A percentile compares a stretch with the other conserved stretches of the same genome.
Conservation (phyloP, 2,113 vertebrate genomes). For the Chionodraco myersi region DNA sequence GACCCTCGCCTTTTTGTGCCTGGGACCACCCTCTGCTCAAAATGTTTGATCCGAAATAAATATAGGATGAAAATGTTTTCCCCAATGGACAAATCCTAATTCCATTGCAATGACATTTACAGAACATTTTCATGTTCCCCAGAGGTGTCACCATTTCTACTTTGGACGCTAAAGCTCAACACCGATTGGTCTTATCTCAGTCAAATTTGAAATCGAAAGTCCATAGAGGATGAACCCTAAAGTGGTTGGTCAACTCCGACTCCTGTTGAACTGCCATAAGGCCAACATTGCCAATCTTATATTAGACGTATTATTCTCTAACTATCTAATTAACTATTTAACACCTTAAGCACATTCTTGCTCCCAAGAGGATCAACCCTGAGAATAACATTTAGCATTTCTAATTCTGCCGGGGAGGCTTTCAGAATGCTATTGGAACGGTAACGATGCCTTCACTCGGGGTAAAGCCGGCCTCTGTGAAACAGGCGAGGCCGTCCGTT, state of each 20-base stretch:
- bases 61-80: not conserved
- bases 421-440: not conserved
- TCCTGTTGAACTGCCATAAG: too few relatives aligned
- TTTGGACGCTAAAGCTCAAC: not conserved
- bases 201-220: not conserved
- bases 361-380: not conserved
- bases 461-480: slow-evolving; percentile 24
- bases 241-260: too few relatives aligned
- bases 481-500: slow-evolving; percentile 41
- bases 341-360: not conserved
- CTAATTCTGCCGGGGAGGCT: not conserved
- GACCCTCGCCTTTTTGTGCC: not conserved
- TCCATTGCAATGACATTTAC: not conserved
- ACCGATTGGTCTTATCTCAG: not conserved
- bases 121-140: not conserved
- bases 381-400: not conserved
- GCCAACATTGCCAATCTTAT: not conserved
- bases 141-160: not conserved
- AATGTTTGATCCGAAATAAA: not conserved
- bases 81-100: not conserved
- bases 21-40: not conserved
- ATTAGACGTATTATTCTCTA: not conserved
- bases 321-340: not conserved
- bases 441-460: slow-evolving; percentile 18
- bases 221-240: not conserved